These are phyloP conservation scores for Liopterus haemorrhoidalis DNA, from an alignment of 2,888 invertebrate species.

Conservation along the genomic window DNA sequence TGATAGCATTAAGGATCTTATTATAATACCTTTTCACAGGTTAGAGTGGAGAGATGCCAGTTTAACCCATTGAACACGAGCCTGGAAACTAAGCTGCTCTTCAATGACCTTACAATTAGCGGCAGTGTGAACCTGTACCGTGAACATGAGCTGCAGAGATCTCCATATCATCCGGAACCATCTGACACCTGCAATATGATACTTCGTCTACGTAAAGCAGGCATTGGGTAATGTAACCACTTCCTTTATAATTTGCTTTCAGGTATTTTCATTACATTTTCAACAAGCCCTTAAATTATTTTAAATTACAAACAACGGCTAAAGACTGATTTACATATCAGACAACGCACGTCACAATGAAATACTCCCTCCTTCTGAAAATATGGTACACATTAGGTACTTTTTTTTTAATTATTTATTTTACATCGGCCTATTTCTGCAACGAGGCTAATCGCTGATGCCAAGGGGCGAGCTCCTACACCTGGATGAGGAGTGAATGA, in stretches of 20 bases:
- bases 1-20: too few species aligned
- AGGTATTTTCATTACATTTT: background rate
- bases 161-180: conserved; percentile 40
- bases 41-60: conserved; percentile 65
- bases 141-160: conserved; percentile 46
- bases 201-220: conserved; percentile 66
- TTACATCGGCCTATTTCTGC: background rate
- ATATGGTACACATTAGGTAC: background rate
- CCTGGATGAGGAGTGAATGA: too few species aligned
- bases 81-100: conserved; percentile 67
- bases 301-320: background rate
- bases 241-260: conserved; percentile 9
- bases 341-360: background rate
- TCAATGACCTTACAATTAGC: conserved; percentile 74
- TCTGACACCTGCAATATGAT: conserved; percentile 66
- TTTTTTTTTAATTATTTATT: background rate
- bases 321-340: background rate
- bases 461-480: too few species aligned
- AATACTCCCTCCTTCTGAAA: background rate
- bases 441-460: too few species aligned
- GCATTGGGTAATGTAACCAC: conserved; percentile 53
- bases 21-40: conserved; percentile 9
- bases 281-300: background rate
- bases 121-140: conserved; percentile 62
- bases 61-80: conserved; percentile 70